Base-by-base conservation (phyloP, 2,888 invertebrate species). In the Machimus atricapillus region DNA sequence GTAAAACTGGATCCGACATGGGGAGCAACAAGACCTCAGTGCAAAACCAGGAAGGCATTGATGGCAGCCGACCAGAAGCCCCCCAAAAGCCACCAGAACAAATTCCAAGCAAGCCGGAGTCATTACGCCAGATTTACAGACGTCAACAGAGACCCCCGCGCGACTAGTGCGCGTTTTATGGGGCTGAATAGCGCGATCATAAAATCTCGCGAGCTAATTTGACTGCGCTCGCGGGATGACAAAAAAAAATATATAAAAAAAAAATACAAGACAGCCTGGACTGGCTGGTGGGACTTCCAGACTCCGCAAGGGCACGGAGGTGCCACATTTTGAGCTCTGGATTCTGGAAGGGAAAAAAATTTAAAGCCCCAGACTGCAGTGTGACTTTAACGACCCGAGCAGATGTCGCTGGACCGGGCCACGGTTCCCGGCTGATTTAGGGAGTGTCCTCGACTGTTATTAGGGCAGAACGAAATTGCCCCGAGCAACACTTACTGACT, bases 1-100 rank as follows among this genome's bases (percentile, higher is more conserved):
- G 81, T 81, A 81, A 81, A 81, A 81, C 81, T 52, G 81, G 52
- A 81, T 81, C 81, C 81, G 81, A 81, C 81, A 81, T 56, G 81
- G 81, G 52, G 43, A 43, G 31, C 43, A 81, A 56, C 81, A 66
- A 66, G 66, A 78, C 78, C 78, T 78, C 78, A n/a, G n/a, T n/a
- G 37, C 77, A 52, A 77, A 77, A 78, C 78, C 78, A 78, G 78
- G 43, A 78, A 78, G 43, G 40, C 78, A 43, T 23, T 43, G 78
- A 43, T 23, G 37, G 40, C 78, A 78, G 23, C 43, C 78, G 43
- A 23, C 81, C 81, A 52, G 81, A 52, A 52, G 81, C 27, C 34
- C 76, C 76, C 76, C 52, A 81, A 56, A 52, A 81, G 81, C 52
- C 81, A 34, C 34, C 34, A 81, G 52, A 31, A 56, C 23, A 56